phyloP scores from a whole-genome alignment of 2,888 invertebrate species.

The Asteroscopus sphinx region DNA sequence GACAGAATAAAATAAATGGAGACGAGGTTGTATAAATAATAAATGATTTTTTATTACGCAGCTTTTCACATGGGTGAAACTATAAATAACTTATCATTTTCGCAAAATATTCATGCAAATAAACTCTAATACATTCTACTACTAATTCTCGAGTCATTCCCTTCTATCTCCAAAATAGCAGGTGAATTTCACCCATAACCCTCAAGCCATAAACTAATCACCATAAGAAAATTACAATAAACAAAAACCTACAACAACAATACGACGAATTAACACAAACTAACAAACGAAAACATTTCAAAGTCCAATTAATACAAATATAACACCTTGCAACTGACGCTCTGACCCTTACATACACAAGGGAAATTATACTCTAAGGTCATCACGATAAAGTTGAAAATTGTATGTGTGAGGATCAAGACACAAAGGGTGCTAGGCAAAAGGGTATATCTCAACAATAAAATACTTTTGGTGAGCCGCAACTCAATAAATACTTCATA shows the following conservation, averaged over 20 bases:
- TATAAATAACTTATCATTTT: slow-evolving; percentile 22
- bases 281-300: slow-evolving; percentile 78
- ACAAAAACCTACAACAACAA: slow-evolving; percentile 52
- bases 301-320: slow-evolving; percentile 81
- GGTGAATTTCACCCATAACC: slow-evolving; percentile 10
- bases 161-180: too few species aligned
- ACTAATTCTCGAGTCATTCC: too few species aligned
- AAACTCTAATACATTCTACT: not conserved
- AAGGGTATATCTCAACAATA: slow-evolving; percentile 86
- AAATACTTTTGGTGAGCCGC: slow-evolving; percentile 87
- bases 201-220: slow-evolving; percentile 24
- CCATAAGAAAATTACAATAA: slow-evolving; percentile 41
- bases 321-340: slow-evolving; percentile 74
- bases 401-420: slow-evolving; percentile 46
- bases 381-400: slow-evolving; percentile 52
- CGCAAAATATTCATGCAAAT: slow-evolving; percentile 23
- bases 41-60: slow-evolving; percentile 31
- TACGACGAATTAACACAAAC: slow-evolving; percentile 71
- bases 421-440: slow-evolving; percentile 65
- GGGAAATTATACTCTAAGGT: slow-evolving; percentile 52
- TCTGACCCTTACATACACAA: slow-evolving; percentile 48
- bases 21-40: slow-evolving; percentile 47
- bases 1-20: slow-evolving; percentile 35
- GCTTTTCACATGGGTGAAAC: slow-evolving; percentile 14
- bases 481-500: slow-evolving; percentile 90